Conservation (phyloP, 1,140 invertebrate species). For the Drosophila persimilis region DNA sequence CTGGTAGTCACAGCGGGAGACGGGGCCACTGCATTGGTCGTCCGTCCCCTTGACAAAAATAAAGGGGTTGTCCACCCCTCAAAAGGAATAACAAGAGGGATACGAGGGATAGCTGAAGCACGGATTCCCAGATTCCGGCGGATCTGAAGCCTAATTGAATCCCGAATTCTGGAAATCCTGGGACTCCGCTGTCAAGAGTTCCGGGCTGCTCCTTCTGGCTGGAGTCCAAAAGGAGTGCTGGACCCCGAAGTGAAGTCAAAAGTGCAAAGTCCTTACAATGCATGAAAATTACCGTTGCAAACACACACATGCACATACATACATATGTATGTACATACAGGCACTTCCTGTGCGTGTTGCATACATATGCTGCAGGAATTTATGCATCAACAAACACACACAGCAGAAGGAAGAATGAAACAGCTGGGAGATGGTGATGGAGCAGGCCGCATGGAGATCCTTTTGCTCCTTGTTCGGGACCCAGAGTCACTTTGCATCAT, state of each 20-base stretch:
- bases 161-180: no score
- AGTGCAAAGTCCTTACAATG: constrained; percentile 42
- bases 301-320: constrained; percentile 6
- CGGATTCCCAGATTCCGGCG: no score
- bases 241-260: constrained; percentile 5
- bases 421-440: background rate
- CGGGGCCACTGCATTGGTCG: no score
- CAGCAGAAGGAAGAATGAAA: constrained; percentile 11
- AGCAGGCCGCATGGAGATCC: constrained; percentile 7
- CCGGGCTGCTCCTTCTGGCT: constrained; percentile 34
- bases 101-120: no score
- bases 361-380: constrained; percentile 58
- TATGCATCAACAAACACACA: constrained; percentile 70
- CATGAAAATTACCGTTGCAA: constrained; percentile 15
- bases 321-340: background rate
- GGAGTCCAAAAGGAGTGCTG: constrained; percentile 28
- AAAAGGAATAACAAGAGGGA: no score
- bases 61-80: no score
- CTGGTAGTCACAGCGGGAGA: no score
- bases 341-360: constrained; percentile 45
- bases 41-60: no score
- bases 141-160: no score
- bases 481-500: constrained; percentile 69
- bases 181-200: background rate
- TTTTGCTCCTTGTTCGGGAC: constrained; percentile 36